Evolutionary conservation across 2,888 invertebrate species (phyloP).

Genomic region (Drosophila cognata): DNA sequence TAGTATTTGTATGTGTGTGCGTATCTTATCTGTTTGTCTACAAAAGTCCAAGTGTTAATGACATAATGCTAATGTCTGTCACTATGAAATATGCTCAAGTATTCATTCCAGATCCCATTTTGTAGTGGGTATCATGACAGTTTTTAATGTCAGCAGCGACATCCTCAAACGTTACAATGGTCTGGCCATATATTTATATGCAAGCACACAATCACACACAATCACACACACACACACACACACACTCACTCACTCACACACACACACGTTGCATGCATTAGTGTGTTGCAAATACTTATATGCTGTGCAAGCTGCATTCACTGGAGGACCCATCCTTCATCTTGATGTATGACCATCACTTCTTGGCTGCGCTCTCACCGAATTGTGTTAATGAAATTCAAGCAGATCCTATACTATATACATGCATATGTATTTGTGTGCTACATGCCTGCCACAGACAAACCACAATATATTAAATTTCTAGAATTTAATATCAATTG

Average conservation of each 20-base stretch:
- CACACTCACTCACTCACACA: background rate
- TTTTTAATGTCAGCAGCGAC: constrained; percentile 61
- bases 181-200: constrained; percentile 55
- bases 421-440: background rate
- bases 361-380: constrained; percentile 50
- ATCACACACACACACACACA: constrained; percentile 14
- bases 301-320: constrained; percentile 31
- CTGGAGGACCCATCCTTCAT: constrained; percentile 67
- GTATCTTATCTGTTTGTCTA: background rate
- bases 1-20: background rate
- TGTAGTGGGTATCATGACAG: constrained; percentile 38
- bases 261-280: background rate
- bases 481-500: background rate
- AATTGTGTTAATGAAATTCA: constrained; percentile 78
- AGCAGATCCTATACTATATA: constrained; percentile 36
- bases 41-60: constrained; percentile 41
- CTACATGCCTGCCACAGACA: background rate
- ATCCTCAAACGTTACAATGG: constrained; percentile 65
- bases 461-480: background rate
- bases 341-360: constrained; percentile 76
- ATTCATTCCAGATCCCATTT: constrained; percentile 70
- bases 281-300: constrained; percentile 32
- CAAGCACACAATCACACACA: constrained; percentile 15
- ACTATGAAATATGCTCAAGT: constrained; percentile 63
- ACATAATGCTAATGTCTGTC: constrained; percentile 33